Conservation (phyloP, 2,797 vertebrate species). For the Salarias fasciatus region DNA sequence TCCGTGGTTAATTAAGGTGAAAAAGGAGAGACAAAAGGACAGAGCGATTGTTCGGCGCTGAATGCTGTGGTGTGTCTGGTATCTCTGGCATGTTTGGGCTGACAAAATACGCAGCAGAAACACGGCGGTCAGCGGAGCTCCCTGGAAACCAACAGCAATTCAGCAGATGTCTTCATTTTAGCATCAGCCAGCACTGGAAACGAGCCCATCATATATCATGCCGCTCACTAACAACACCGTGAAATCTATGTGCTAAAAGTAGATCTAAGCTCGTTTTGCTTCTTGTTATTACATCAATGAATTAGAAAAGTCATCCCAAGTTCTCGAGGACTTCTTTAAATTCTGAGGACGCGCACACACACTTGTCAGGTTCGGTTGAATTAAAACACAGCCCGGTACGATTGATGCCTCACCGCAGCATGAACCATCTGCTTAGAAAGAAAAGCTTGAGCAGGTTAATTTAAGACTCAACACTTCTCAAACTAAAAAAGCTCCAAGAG, state of each 20-base stretch:
- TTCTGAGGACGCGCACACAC: too few relatives aligned
- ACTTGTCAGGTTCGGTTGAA: too few relatives aligned
- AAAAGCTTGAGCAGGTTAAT: too few relatives aligned
- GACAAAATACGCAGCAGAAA: slow-evolving; percentile 38
- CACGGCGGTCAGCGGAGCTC: slow-evolving; percentile 13
- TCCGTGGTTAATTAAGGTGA: slow-evolving; percentile 5
- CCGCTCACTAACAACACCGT: neutral
- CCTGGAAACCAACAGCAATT: slow-evolving; percentile 1
- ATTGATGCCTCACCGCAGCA: too few relatives aligned
- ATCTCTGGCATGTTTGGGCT: slow-evolving; percentile 35
- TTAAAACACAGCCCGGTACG: too few relatives aligned
- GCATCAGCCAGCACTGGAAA: neutral
- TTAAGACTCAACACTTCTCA: too few relatives aligned
- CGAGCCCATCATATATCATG: neutral
- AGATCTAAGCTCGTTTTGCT: neutral
- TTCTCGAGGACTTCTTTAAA: too few relatives aligned
- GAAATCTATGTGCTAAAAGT: neutral
- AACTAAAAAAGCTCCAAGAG: too few relatives aligned
- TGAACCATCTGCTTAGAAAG: too few relatives aligned
- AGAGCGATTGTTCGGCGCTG: slow-evolving; percentile 6
- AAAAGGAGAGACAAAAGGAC: slow-evolving; percentile 3
- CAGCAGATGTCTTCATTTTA: neutral
- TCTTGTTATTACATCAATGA: neutral
- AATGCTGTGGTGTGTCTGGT: slow-evolving; percentile 15
- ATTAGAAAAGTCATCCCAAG: too few relatives aligned